phyloP scores from a whole-genome alignment of 2,888 invertebrate species.

The Drosophila multiciliata region DNA sequence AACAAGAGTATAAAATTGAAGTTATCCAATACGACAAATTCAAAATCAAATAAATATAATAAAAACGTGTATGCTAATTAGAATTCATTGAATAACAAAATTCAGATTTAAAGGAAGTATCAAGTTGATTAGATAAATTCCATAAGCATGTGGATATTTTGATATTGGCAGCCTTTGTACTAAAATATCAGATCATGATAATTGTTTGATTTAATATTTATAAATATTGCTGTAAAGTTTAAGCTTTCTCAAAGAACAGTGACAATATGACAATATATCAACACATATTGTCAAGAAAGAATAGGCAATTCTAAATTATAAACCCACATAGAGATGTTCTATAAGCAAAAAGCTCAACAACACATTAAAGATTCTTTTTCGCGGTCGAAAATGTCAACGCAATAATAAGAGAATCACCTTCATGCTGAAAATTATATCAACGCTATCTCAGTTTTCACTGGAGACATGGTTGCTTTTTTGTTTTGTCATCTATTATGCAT shows the following conservation, averaged over 20 bases:
- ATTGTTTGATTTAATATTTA: background rate
- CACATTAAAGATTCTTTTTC: conserved; percentile 36
- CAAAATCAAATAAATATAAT: background rate
- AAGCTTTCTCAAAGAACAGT: conserved; percentile 13
- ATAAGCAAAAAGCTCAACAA: conserved; percentile 40
- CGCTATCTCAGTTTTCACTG: conserved; percentile 52
- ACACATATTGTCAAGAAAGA: conserved; percentile 19
- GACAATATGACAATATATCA: conserved; percentile 22
- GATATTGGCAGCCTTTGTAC: background rate
- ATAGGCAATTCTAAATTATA: conserved; percentile 29
- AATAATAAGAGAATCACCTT: conserved; percentile 60
- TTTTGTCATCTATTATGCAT: conserved; percentile 7
- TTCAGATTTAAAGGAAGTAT: background rate
- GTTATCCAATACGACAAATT: background rate
- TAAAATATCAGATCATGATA: background rate
- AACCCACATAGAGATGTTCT: conserved; percentile 13
- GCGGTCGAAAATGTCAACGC: conserved; percentile 43
- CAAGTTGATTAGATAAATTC: background rate
- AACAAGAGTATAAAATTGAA: background rate
- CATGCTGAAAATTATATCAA: conserved; percentile 54
- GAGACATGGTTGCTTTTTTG: conserved; percentile 22
- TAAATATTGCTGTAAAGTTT: background rate
- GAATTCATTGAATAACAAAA: background rate
- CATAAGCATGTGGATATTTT: background rate
- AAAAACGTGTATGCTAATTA: background rate